Conservation (phyloP, 1,140 invertebrate species). For the Drosophila nebulosa region DNA sequence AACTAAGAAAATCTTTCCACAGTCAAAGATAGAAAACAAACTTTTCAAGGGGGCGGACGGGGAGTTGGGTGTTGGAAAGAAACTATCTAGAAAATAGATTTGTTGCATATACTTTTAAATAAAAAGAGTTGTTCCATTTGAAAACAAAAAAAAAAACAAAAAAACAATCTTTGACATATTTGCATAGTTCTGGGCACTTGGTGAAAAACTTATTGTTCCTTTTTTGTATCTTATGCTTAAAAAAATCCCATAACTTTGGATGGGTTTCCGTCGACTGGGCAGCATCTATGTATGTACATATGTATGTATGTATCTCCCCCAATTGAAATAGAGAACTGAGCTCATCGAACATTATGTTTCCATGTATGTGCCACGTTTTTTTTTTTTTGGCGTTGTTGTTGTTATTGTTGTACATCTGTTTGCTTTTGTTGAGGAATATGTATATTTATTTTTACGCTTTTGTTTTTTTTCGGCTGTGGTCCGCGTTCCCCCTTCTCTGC, state of each 20-base stretch:
- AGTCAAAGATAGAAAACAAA: neutral
- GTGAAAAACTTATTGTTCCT: conserved; percentile 29
- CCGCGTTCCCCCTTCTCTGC: neutral
- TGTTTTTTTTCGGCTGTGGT: conserved; percentile 16
- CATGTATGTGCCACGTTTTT: conserved; percentile 34
- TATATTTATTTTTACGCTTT: conserved; percentile 43
- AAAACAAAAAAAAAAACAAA: neutral
- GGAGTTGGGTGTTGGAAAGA: too few species aligned
- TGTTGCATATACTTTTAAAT: neutral
- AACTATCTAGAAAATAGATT: neutral
- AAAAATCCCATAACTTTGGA: conserved; percentile 40
- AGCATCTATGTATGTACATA: too few species aligned
- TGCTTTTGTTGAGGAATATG: conserved; percentile 48
- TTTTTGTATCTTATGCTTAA: conserved; percentile 15
- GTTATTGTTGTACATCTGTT: conserved; percentile 52
- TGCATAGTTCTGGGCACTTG: conserved; percentile 43
- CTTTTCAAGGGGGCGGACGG: neutral
- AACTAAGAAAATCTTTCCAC: neutral
- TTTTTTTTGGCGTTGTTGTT: conserved; percentile 3
- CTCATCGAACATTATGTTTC: conserved; percentile 60
- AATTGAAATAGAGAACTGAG: conserved; percentile 60
- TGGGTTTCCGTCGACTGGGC: conserved; percentile 53
- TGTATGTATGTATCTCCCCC: neutral
- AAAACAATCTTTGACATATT: conserved; percentile 54
- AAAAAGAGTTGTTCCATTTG: neutral